These are phyloP conservation scores for Neelides folsomi DNA, from an alignment of 2,888 invertebrate species.

Conservation along the genomic window DNA sequence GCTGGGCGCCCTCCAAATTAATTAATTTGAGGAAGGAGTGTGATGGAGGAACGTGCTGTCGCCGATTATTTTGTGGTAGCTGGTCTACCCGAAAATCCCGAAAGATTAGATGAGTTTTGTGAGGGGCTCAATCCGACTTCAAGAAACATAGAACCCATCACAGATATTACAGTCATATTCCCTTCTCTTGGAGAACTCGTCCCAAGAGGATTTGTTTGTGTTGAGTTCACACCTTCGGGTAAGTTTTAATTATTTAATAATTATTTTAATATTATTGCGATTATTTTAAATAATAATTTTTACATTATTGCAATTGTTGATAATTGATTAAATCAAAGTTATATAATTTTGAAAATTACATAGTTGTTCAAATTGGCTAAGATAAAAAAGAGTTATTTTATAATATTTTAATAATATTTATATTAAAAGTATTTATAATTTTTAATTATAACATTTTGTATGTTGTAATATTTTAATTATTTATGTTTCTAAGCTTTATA, in stretches of 20 bases:
- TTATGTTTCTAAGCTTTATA: background rate
- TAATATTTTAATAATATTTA: too few species aligned
- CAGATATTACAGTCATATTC: conserved; percentile 85
- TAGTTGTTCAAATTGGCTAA: too few species aligned
- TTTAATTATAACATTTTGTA: too few species aligned
- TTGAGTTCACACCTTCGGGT: conserved; percentile 66
- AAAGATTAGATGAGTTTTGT: conserved; percentile 60
- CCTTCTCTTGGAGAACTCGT: conserved; percentile 72
- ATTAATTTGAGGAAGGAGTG: background rate
- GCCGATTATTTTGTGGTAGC: conserved; percentile 98
- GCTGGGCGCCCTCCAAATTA: too few species aligned
- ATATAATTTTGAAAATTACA: too few species aligned
- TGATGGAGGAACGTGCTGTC: conserved; percentile 40
- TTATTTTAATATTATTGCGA: too few species aligned
- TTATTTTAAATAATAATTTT: too few species aligned
- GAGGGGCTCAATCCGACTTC: conserved; percentile 59
- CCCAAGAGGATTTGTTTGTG: conserved; percentile 60
- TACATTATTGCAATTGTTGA: too few species aligned
- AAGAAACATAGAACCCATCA: conserved; percentile 79
- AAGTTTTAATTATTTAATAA: conserved; percentile 3
- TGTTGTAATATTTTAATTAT: background rate
- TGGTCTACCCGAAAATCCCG: conserved; percentile 72
- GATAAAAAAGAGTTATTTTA: too few species aligned
- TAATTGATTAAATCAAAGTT: too few species aligned
- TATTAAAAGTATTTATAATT: too few species aligned